These are phyloP conservation scores for Stichodactyla helianthus DNA, from an alignment of 64 coral and sea anemone species.

Conservation along the genomic window DNA sequence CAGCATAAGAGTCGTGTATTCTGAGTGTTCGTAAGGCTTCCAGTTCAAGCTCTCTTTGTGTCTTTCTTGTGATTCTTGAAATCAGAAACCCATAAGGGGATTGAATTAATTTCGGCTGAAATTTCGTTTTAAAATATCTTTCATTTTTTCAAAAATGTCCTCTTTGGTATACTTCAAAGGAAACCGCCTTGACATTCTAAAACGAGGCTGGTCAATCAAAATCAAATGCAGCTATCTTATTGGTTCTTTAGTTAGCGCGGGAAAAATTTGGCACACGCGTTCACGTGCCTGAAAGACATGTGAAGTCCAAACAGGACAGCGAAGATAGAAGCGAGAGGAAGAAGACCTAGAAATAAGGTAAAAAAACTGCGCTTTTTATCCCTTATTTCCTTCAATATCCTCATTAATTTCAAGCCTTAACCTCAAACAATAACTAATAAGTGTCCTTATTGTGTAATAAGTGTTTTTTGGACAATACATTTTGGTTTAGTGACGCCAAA, in stretches of 20 bases:
- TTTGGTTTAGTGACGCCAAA: neutral
- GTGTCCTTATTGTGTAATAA: neutral
- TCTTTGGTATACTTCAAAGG: neutral
- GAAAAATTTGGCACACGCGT: conserved; percentile 5
- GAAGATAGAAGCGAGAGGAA: neutral
- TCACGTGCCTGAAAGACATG: conserved; percentile 1
- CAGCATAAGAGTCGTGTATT: too few species aligned
- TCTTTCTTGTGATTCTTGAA: too few species aligned
- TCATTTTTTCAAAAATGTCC: neutral
- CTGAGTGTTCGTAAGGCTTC: too few species aligned
- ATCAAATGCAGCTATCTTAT: neutral
- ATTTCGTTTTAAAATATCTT: too few species aligned
- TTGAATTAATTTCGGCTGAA: too few species aligned
- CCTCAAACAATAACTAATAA: neutral
- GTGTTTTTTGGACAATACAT: neutral
- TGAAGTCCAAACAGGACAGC: neutral
- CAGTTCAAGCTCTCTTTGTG: too few species aligned
- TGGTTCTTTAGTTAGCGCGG: conserved; percentile 9
- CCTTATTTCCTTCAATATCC: neutral
- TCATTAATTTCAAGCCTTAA: neutral
- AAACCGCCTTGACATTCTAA: neutral
- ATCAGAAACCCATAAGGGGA: too few species aligned
- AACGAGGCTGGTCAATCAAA: neutral
- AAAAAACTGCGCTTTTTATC: neutral
- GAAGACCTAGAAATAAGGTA: neutral